These are phyloP conservation scores for Apteryx mantelli DNA, from an alignment of 2,113 vertebrate genomes.

Conservation along the genomic window DNA sequence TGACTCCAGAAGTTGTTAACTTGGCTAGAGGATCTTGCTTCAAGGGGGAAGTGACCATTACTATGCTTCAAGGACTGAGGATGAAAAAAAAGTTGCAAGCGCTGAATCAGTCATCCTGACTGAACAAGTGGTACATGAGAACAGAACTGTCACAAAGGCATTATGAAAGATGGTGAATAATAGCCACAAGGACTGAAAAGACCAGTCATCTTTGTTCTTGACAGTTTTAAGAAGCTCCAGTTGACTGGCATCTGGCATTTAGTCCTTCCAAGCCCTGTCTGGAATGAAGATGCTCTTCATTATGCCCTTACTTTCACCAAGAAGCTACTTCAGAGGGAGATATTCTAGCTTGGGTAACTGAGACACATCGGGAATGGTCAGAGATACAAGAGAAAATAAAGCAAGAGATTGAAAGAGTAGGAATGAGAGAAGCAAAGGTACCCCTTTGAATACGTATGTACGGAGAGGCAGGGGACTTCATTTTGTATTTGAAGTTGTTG, in stretches of 20 bases:
- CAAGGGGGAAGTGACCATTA: not conserved
- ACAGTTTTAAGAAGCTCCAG: not conserved
- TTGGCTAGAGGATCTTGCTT: not conserved
- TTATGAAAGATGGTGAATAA: not conserved
- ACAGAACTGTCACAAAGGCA: not conserved
- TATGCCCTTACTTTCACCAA: not conserved
- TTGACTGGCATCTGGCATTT: not conserved
- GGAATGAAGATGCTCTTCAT: not conserved
- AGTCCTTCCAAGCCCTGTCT: not conserved
- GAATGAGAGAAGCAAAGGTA: not conserved
- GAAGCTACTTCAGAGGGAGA: not conserved
- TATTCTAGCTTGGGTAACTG: not conserved
- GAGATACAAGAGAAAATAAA: not conserved
- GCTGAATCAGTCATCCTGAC: not conserved
- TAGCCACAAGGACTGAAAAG: not conserved
- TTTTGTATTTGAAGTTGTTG: not conserved
- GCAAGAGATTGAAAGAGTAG: not conserved
- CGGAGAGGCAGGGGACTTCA: not conserved
- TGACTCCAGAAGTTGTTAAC: not conserved
- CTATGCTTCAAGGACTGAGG: not conserved
- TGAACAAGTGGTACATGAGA: not conserved
- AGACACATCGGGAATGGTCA: not conserved
- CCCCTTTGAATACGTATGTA: not conserved
- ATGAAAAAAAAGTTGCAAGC: not conserved
- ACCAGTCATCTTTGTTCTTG: not conserved